phyloP scores from a whole-genome alignment of 53 echinoderm and acorn worm species.

The Zoroaster sp. region DNA sequence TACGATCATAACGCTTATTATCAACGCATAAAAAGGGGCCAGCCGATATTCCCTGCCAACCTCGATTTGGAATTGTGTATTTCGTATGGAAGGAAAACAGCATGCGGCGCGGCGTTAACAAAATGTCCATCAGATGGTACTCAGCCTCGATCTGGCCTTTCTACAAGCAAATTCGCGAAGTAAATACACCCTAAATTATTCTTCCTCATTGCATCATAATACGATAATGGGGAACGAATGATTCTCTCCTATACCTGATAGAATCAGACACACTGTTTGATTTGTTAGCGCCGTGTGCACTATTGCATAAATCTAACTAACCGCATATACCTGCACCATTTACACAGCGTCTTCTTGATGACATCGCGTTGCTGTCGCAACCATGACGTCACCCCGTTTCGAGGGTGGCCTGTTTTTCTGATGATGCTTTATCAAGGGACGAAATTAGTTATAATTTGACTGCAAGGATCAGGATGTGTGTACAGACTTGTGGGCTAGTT shows the following conservation, averaged over 20 bases:
- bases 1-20: too few species aligned
- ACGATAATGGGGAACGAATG: background rate
- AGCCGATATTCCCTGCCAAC: too few species aligned
- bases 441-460: conserved; percentile 36
- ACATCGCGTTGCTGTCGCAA: conserved; percentile 48
- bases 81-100: too few species aligned
- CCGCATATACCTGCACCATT: background rate
- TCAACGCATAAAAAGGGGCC: too few species aligned
- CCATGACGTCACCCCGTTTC: conserved; percentile 57
- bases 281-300: background rate
- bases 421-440: background rate
- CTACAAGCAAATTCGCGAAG: too few species aligned
- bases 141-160: too few species aligned
- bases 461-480: background rate
- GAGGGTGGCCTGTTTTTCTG: conserved; percentile 35
- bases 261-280: background rate
- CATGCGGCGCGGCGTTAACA: too few species aligned
- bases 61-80: too few species aligned
- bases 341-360: background rate
- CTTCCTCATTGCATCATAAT: too few species aligned
- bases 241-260: background rate
- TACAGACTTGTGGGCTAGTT: too few species aligned
- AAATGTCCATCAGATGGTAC: too few species aligned
- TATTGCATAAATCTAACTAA: background rate
- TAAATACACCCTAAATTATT: too few species aligned